Base-by-base conservation (phyloP, 2,888 invertebrate genomes). In the Drosophila melanosoma region DNA sequence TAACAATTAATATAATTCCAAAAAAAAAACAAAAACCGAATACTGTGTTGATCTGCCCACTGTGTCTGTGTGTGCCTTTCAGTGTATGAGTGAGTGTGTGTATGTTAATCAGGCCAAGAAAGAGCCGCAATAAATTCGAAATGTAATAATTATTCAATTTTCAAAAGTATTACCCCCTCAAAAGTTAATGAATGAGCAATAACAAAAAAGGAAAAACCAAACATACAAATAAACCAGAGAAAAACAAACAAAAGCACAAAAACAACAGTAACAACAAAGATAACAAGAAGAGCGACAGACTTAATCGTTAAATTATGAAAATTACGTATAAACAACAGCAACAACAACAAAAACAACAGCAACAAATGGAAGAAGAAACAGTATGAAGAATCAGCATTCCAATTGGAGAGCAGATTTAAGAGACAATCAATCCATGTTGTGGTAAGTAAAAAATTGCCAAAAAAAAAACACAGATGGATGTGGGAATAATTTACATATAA, bases 121-220 rank as follows among this genome's bases (percentile, higher is more conserved):
- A 49, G 26, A 52, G 69, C 62, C 68, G 49, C 64, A 49, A 53
- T 64, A 63, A 69, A 65, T 68, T 33, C 32, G 59, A 76, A 65
- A 76, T 74, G 59, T 82, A 77, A 86, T 76, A 69, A 76, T 75
- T 66, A 74, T 74, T 59, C 45, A 74, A 83, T 79, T 76, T 66
- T 63, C 33, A 67, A 81, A 69, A 60, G 38, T 56, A 67, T 67
- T 61, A 69, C 45, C 53, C 56, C 63, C 51, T 35, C 59, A 53
- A 66, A 45, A 76, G 61, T 64, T 69, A 66, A 53, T 72, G 62
- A 74, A 32, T 38, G n/a, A 38, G 38, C 26, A 38, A 23, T 23
- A 54, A 36, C 20, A 36, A 36, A 53, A 65, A 51, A 67, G 15
- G 23, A 61, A 67, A 48, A 65, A 51, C 64, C 52, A 62, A 40